Percentiles rank a stretch among this genome's conserved stretches.
Conservation (phyloP, 2,113 vertebrate genomes). For the Neogale vison region DNA sequence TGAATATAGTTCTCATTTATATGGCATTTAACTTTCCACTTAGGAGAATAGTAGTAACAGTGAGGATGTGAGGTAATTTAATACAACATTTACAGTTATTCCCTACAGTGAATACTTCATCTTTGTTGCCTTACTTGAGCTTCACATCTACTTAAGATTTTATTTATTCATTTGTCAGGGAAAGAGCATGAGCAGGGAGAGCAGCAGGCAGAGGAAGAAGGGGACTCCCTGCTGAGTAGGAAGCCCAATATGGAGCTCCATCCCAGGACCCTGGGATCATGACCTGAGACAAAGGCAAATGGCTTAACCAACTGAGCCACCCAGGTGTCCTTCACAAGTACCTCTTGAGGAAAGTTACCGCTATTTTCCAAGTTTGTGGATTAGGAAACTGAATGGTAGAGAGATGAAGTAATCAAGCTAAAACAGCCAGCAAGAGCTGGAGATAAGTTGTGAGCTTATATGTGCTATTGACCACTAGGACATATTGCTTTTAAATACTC, state of each 20-base stretch:
- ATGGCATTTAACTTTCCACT: background rate
- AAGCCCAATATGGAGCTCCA: fast-evolving
- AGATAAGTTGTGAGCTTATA: background rate
- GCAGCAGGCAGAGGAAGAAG: background rate
- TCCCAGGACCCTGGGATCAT: background rate
- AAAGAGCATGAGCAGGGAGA: background rate
- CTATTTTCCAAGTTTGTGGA: background rate
- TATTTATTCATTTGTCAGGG: background rate
- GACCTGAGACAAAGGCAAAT: background rate
- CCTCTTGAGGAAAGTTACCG: background rate
- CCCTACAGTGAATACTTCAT: background rate
- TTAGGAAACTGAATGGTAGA: background rate
- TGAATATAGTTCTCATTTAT: background rate
- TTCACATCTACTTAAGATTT: background rate
- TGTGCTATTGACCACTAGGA: background rate
- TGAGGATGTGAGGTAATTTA: background rate
- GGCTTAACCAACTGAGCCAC: background rate
- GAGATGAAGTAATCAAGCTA: background rate
- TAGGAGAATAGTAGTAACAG: background rate
- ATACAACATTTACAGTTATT: background rate
- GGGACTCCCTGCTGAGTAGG: background rate
- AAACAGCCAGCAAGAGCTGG: background rate
- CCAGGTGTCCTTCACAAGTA: background rate
- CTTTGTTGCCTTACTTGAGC: background rate
- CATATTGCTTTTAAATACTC: background rate